Evolutionary conservation across 2,888 invertebrate species (phyloP), one percentile per base, ranked within the genome.

Genomic region (Amphipoea lucens): DNA sequence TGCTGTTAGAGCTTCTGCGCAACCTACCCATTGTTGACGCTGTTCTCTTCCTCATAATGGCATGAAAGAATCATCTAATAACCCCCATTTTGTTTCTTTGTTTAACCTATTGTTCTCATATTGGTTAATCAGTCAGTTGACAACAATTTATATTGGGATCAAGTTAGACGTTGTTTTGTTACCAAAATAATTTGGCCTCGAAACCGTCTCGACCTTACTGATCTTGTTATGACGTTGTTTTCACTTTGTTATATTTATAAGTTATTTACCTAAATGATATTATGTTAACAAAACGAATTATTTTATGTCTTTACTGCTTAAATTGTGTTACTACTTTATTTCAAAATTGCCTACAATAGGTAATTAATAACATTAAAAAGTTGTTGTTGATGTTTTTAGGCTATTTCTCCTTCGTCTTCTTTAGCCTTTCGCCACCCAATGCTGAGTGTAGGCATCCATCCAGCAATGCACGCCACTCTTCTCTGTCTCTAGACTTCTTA

Each of bases 81-180:
- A 23, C 0, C 0, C 2, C 9, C 20, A 48, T 40, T n/a, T 76
- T 40, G 9, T 74, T 74, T 45, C 7, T 4, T 6, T 51, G 0
- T 36, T 17, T 23, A n/a, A 42, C 45, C 4, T 12, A 17, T 17
- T 57, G 1, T 45, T 17, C 14, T 60, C 17, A 45, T 57, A 57
- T 60, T 29, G 62, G 62, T 14, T 23, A 42, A 20, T 63, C 2
- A 23, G 75, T n/a, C 5, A n/a, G 14, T 76, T 12, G 45, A 23
- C 11, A 29, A 72, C 73, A 40, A 74, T n/a, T 60, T n/a, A 17
- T 74, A 14, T n/a, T 45, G 17, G 9, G 17, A n/a, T 74, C 45
- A n/a, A 60, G 17, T 12, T 60, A 36, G 12, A 36, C 23, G 4
- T 57, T 60, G 66, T 60, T 51, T 62, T 51, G 62, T 29, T 60